Evolutionary conservation across 37 sponge, comb jelly and placozoan genomes (phyloP).

Genomic region (Theonella swinhoei): DNA sequence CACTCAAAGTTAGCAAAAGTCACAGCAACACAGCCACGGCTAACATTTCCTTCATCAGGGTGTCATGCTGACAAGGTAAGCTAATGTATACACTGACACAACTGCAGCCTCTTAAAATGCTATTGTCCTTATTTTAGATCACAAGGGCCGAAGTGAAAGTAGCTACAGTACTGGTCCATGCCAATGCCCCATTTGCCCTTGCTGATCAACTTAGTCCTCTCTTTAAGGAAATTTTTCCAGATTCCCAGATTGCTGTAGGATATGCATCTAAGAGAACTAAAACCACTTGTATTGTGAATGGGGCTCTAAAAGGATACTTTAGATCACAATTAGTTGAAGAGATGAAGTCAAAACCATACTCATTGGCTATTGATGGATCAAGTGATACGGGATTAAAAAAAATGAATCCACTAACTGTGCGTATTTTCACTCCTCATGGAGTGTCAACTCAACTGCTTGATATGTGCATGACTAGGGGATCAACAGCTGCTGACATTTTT

Average conservation of each 20-base stretch:
- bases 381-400: conserved; percentile 45
- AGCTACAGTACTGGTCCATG: conserved; percentile 29
- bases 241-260: conserved; percentile 26
- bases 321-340: background rate
- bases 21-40: conserved; percentile 9
- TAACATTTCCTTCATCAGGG: too few species aligned
- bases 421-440: background rate
- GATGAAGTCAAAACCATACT: conserved; percentile 38
- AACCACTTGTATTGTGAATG: conserved; percentile 59
- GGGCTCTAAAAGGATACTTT: conserved; percentile 28
- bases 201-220: conserved; percentile 41
- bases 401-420: conserved; percentile 52
- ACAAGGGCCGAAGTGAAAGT: conserved; percentile 60
- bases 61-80: too few species aligned
- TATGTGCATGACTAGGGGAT: conserved; percentile 46
- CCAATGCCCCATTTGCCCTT: conserved; percentile 35
- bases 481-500: conserved; percentile 31
- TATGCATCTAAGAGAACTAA: conserved; percentile 41
- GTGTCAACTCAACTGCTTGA: conserved; percentile 35
- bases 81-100: too few species aligned
- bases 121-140: too few species aligned
- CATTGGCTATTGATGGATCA: conserved; percentile 48
- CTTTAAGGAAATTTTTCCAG: conserved; percentile 30
- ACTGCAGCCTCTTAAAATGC: too few species aligned
- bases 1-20: conserved; percentile 20